phyloP scores from a whole-genome alignment of 2,888 invertebrate genomes.

The Molorchus minor region DNA sequence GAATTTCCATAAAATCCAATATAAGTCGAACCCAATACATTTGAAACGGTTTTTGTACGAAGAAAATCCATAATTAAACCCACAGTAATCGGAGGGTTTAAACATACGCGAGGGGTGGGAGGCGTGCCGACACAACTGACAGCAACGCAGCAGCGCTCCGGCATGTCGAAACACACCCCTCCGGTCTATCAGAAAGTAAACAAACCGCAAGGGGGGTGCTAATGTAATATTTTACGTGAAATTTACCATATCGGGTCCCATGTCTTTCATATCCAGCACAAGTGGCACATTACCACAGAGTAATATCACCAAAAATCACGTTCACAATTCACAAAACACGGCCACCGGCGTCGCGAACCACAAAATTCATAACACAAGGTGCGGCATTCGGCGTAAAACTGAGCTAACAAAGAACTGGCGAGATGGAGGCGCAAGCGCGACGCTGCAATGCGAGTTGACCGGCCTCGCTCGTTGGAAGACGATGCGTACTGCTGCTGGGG shows the following conservation, averaged over 20 bases:
- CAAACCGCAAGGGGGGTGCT: slow-evolving; percentile 21
- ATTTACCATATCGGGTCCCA: slow-evolving; percentile 83
- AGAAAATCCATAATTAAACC: no score
- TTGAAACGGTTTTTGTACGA: background rate
- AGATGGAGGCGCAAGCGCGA: slow-evolving; percentile 54
- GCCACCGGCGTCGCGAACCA: slow-evolving; percentile 62
- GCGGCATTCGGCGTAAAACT: slow-evolving; percentile 59
- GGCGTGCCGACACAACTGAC: background rate
- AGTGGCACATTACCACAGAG: slow-evolving; percentile 47
- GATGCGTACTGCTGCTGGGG: slow-evolving; percentile 14
- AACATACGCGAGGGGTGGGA: background rate
- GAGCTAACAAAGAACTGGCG: slow-evolving; percentile 49
- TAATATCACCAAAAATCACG: slow-evolving; percentile 37
- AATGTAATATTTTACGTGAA: background rate
- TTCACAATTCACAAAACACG: slow-evolving; percentile 47
- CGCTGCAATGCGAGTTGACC: slow-evolving; percentile 49
- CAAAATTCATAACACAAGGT: slow-evolving; percentile 53
- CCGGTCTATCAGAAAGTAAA: slow-evolving; percentile 32
- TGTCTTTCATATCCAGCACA: slow-evolving; percentile 74
- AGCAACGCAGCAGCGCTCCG: background rate
- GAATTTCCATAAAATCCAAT: slow-evolving; percentile 31
- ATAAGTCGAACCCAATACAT: background rate
- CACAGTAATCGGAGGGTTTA: no score
- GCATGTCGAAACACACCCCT: slow-evolving; percentile 32
- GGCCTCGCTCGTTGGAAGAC: slow-evolving; percentile 33